A percentile compares a stretch with the other conserved stretches of the same genome.
phyloP scores from a whole-genome alignment of 2,113 vertebrate species.

The Pseudopodoces humilis region DNA sequence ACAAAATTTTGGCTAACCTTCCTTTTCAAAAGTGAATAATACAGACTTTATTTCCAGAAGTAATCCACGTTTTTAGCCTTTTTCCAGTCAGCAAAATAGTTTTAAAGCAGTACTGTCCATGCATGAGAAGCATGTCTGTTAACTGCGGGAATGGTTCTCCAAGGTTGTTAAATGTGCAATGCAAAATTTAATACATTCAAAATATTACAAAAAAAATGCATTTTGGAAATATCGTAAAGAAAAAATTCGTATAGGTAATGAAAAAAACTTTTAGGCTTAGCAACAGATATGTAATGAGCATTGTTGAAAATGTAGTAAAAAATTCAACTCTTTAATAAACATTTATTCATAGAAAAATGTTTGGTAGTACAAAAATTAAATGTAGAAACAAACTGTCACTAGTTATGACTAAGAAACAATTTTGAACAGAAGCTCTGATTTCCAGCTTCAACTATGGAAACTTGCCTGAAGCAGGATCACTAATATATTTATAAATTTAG shows the following conservation, averaged over 20 bases:
- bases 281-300: neutral
- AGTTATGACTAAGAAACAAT: neutral
- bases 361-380: neutral
- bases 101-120: neutral
- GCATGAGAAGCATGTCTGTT: neutral
- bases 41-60: neutral
- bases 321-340: neutral
- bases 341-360: constrained; percentile 11
- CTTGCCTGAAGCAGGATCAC: neutral
- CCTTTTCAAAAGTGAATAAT: neutral
- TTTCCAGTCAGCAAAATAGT: neutral
- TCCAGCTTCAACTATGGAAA: neutral
- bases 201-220: neutral
- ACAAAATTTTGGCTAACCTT: neutral
- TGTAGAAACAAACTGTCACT: neutral
- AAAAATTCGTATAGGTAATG: neutral
- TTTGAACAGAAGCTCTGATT: neutral
- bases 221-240: neutral
- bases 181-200: neutral
- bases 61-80: neutral
- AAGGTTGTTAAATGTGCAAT: neutral
- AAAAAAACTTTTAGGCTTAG: neutral
- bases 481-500: neutral
- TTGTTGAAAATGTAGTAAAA: neutral
- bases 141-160: neutral